phyloP scores from a whole-genome alignment of 2,888 invertebrate genomes.

The Nomada ferruginata region DNA sequence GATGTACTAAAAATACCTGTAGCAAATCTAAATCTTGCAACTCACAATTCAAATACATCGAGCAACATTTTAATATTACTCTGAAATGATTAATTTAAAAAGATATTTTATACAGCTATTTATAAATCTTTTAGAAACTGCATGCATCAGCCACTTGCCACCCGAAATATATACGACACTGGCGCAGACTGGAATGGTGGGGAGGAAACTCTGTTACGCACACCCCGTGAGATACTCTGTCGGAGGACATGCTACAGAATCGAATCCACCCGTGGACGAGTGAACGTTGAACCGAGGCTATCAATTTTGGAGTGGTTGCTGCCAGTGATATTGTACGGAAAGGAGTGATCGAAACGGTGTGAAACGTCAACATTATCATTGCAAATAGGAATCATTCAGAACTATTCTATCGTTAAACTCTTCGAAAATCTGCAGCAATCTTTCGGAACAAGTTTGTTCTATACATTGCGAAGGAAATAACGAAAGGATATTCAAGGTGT shows the following conservation, averaged over 20 bases:
- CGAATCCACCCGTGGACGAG: conserved; percentile 56
- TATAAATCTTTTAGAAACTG: not conserved
- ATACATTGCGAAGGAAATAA: not conserved
- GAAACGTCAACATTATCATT: conserved; percentile 20
- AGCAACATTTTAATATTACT: not conserved
- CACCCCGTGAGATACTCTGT: conserved; percentile 52
- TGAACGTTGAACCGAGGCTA: conserved; percentile 22
- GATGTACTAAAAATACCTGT: not conserved
- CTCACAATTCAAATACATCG: not conserved
- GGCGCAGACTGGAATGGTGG: conserved; percentile 34
- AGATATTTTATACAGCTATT: not conserved
- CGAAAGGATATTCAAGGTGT: not conserved
- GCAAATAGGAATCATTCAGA: not conserved
- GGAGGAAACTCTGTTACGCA: conserved; percentile 49
- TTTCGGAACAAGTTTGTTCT: not conserved
- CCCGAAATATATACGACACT: conserved; percentile 21
- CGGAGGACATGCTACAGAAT: conserved; percentile 55
- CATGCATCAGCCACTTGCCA: not conserved
- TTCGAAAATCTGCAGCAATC: not conserved
- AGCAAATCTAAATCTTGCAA: no score
- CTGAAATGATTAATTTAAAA: not conserved
- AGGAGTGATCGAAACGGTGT: conserved; percentile 23
- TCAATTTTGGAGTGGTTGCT: not conserved
- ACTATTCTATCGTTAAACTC: not conserved
- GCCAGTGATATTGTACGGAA: not conserved